A percentile compares a stretch with the other conserved stretches of the same genome.
Evolutionary conservation across 2,113 vertebrate species (phyloP).

Genomic region (Panurus biarmicus): DNA sequence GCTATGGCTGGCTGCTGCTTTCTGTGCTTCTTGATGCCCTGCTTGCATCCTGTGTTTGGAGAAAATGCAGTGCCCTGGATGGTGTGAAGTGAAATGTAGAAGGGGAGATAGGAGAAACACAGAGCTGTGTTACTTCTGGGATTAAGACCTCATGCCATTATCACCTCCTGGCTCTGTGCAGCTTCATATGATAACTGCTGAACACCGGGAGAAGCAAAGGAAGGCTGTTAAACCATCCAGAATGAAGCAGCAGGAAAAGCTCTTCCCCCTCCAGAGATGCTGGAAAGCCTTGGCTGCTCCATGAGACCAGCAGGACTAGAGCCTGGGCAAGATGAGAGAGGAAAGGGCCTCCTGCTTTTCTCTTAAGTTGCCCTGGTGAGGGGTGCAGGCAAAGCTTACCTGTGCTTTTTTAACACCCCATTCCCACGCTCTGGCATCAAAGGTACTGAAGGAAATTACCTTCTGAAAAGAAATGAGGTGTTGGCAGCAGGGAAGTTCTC

Average conservation of each 20-base stretch:
- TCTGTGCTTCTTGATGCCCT: not conserved
- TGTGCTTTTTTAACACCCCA: not conserved
- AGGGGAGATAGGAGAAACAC: not conserved
- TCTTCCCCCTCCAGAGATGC: not conserved
- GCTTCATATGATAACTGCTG: not conserved
- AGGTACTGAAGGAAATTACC: not conserved
- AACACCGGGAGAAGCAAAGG: not conserved
- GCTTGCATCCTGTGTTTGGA: not conserved
- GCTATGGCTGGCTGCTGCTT: not conserved
- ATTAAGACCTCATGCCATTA: not conserved
- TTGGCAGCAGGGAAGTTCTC: not conserved
- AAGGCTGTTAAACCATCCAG: not conserved
- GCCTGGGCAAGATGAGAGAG: not conserved
- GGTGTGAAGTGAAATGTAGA: not conserved
- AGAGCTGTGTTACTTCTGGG: not conserved
- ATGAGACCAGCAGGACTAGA: fast-evolving
- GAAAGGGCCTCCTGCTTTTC: not conserved
- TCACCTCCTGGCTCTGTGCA: not conserved
- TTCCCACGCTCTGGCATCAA: not conserved
- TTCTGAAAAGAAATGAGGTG: not conserved
- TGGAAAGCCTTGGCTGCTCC: not conserved
- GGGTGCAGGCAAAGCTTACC: not conserved
- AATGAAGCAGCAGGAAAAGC: not conserved
- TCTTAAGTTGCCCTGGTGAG: not conserved
- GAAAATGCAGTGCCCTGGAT: not conserved